Base-by-base conservation (phyloP, 1,140 invertebrate genomes). In the Diorhabda sublineata region DNA sequence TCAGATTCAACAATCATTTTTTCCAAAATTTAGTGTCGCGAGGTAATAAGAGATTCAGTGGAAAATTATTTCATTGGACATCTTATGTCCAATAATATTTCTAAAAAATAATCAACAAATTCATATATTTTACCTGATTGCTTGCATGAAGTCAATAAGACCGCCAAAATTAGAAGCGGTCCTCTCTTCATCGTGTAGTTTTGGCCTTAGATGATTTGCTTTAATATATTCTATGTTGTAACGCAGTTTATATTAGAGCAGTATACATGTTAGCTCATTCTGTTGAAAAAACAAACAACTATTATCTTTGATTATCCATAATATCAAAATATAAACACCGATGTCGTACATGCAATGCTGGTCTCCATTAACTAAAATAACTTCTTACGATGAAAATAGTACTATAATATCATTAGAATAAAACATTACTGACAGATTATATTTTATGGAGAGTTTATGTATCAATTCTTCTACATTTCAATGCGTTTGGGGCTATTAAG, bases 231-330 rank as follows among this genome's bases (percentile, higher is more conserved):
- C 26, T 26, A 26, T 26, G 26, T 26, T 26, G 26, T 26, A 26
- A 26, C 26, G 26, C 26, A 26, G 26, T 26, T 71, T 71, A 71
- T 61, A 62, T 63, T 64, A 67, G 66, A 71, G 70, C 64, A 64
- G 66, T 66, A 66, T 66, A 71, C 70, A 71, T 71, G 70, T 64
- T 71, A 64, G 47, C 64, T 68, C 65, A 59, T 61, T 71, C 70
- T 71, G 70, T 66, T 43, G 66, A 62, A 71, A 66, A 69, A 71
- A 71, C 67, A 71, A 71, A 69, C 62, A 69, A 58, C 58, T 61
- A 66, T 71, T 57, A 71, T 8, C 63, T 45, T 69, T 69, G 64
- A 69, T 52, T 52, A 52, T 52, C 6, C 47, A 8, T 52, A 8
- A 52, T 8, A 8, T 8, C 6, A 52, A 52, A 8, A 6, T 6